Evolutionary conservation across 1,140 invertebrate genomes (phyloP).

Genomic region (Schmidtea mediterranea): DNA sequence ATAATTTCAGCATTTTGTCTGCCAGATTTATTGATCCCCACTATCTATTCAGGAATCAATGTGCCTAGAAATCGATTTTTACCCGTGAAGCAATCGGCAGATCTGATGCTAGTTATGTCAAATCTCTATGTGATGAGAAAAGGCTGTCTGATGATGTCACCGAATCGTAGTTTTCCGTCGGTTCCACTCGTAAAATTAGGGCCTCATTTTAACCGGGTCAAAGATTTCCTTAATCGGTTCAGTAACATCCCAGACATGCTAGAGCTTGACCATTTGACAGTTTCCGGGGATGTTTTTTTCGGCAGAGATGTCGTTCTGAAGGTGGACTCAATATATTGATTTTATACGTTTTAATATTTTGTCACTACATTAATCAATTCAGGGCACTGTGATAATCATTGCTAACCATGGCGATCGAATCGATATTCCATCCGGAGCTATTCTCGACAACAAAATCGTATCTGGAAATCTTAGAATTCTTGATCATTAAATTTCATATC

Average conservation of each 20-base stretch:
- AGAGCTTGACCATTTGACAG: slow-evolving; percentile 88
- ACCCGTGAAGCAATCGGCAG: slow-evolving; percentile 93
- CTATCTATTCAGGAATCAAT: slow-evolving; percentile 53
- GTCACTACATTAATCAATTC: slow-evolving; percentile 24
- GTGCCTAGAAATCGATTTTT: slow-evolving; percentile 83
- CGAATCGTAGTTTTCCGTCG: slow-evolving; percentile 63
- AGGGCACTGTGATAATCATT: slow-evolving; percentile 97
- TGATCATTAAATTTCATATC: slow-evolving; percentile 44
- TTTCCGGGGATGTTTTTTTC: slow-evolving; percentile 95
- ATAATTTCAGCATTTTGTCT: no score
- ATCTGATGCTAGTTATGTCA: slow-evolving; percentile 84
- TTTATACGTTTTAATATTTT: no score
- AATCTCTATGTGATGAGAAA: slow-evolving; percentile 70
- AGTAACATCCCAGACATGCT: slow-evolving; percentile 80
- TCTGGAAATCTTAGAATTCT: slow-evolving; percentile 91
- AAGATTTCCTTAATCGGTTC: slow-evolving; percentile 73
- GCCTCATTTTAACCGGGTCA: slow-evolving; percentile 74
- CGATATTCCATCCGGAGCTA: slow-evolving; percentile 77
- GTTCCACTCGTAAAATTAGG: slow-evolving; percentile 86
- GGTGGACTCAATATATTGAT: slow-evolving; percentile 14
- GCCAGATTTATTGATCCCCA: no score
- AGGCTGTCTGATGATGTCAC: slow-evolving; percentile 70
- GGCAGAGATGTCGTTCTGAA: slow-evolving; percentile 62
- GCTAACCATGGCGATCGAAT: slow-evolving; percentile 96
- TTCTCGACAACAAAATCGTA: slow-evolving; percentile 95